These are phyloP conservation scores for Panorpa germanica DNA, from an alignment of 2,888 invertebrate genomes.

Conservation along the genomic window DNA sequence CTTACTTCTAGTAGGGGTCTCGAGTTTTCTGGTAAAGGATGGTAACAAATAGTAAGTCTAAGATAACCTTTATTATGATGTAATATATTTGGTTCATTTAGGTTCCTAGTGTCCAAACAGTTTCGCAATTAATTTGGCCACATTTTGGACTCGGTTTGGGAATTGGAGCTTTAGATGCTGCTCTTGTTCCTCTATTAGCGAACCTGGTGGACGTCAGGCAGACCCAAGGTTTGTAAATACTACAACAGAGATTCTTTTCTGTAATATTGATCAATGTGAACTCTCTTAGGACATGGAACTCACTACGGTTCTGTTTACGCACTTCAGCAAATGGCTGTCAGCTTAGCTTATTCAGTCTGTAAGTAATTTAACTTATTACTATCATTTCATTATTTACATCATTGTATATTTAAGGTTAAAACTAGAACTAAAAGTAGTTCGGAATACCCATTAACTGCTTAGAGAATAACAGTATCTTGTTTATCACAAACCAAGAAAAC, in stretches of 20 bases:
- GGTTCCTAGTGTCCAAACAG: conserved; percentile 42
- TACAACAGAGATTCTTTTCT: background rate
- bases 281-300: conserved; percentile 19
- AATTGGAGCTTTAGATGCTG: conserved; percentile 64
- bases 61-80: background rate
- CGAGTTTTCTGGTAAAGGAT: conserved; percentile 35
- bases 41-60: background rate
- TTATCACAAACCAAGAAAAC: background rate
- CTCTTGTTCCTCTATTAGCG: conserved; percentile 59
- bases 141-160: conserved; percentile 65
- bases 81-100: conserved; percentile 14
- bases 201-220: conserved; percentile 42
- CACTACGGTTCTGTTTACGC: conserved; percentile 67
- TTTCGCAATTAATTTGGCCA: conserved; percentile 46
- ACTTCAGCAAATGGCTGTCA: conserved; percentile 64
- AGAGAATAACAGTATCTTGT: background rate
- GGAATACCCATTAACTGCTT: too few species aligned
- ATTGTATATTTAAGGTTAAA: background rate
- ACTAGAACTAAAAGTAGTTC: background rate
- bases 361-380: conserved; percentile 13
- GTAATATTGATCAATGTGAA: background rate
- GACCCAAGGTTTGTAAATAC: background rate
- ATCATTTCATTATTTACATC: too few species aligned
- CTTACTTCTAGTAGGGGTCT: conserved; percentile 40
- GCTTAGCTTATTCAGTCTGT: conserved; percentile 63